Percentiles rank a stretch among this genome's conserved stretches.
Conservation (phyloP, 2,888 invertebrate species). For the Vandiemenella viatica region DNA sequence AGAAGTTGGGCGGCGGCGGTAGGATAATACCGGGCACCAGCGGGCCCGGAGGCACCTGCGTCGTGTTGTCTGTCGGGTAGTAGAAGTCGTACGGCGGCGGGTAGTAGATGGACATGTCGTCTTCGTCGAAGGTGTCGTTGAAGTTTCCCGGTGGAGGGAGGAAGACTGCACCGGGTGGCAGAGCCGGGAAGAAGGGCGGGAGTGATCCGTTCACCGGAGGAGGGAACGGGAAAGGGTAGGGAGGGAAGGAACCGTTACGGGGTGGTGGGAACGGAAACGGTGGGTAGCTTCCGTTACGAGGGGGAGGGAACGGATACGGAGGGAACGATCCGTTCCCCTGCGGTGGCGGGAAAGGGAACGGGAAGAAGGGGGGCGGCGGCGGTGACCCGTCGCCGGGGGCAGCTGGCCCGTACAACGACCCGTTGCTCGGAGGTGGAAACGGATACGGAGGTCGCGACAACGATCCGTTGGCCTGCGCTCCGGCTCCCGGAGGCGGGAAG, state of each 20-base stretch:
- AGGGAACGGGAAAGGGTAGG: slow-evolving; percentile 27
- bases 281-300: slow-evolving; percentile 35
- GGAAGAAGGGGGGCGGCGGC: slow-evolving; percentile 34
- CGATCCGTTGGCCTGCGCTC: too few relatives aligned
- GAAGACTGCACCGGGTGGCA: slow-evolving; percentile 47
- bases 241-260: slow-evolving; percentile 38
- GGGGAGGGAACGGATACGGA: slow-evolving; percentile 29
- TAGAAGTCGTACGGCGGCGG: slow-evolving; percentile 83
- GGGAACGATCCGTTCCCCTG: slow-evolving; percentile 46
- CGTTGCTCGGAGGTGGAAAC: slow-evolving; percentile 12
- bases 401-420: slow-evolving; percentile 22
- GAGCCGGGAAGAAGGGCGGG: slow-evolving; percentile 36
- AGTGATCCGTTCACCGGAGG: slow-evolving; percentile 36
- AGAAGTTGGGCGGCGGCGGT: slow-evolving; percentile 79
- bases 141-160: slow-evolving; percentile 41
- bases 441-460: slow-evolving; percentile 12
- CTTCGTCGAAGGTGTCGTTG: slow-evolving; percentile 68
- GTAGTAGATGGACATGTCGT: slow-evolving; percentile 82
- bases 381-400: slow-evolving; percentile 20
- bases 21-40: slow-evolving; percentile 76
- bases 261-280: slow-evolving; percentile 24
- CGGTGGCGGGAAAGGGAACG: slow-evolving; percentile 46
- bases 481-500: slow-evolving; percentile 28
- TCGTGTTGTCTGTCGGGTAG: slow-evolving; percentile 57
- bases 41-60: slow-evolving; percentile 64